phyloP scores from a whole-genome alignment of 2,113 vertebrate species.

The Petrocephalus zakoni region DNA sequence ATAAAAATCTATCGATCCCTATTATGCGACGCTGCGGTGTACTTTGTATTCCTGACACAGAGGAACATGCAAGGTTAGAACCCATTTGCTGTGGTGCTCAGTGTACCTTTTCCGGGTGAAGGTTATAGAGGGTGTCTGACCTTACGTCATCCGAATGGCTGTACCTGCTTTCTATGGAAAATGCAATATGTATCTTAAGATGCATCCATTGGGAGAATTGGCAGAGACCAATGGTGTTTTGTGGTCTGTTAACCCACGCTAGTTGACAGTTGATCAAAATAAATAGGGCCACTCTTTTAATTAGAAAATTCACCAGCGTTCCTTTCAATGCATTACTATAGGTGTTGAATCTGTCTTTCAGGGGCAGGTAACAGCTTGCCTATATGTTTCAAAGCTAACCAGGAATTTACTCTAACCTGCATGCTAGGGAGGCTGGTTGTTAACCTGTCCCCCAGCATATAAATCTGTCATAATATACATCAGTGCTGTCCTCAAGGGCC shows the following conservation, averaged over 20 bases:
- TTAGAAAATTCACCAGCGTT: not conserved
- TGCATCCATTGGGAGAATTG: not conserved
- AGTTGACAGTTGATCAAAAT: not conserved
- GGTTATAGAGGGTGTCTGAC: not conserved
- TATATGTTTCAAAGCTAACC: not conserved
- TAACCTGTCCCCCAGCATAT: not conserved
- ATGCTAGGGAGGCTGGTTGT: not conserved
- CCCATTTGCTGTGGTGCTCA: not conserved
- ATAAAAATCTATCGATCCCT: not conserved
- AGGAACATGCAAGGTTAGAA: not conserved
- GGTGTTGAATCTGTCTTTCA: not conserved
- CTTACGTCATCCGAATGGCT: not conserved
- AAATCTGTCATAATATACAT: not conserved
- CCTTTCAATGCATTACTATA: not conserved
- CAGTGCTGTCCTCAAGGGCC: not conserved
- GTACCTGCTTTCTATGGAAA: not conserved
- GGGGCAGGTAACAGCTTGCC: not conserved
- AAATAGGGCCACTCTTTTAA: not conserved
- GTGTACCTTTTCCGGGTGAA: not conserved
- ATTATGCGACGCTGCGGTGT: not conserved
- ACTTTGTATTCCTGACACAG: not conserved
- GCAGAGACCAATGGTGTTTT: not conserved
- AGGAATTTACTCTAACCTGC: not conserved
- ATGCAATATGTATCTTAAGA: not conserved
- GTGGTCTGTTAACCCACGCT: not conserved